These are phyloP conservation scores for Aphidius ervi DNA, from an alignment of 1,140 invertebrate genomes.

Conservation along the genomic window DNA sequence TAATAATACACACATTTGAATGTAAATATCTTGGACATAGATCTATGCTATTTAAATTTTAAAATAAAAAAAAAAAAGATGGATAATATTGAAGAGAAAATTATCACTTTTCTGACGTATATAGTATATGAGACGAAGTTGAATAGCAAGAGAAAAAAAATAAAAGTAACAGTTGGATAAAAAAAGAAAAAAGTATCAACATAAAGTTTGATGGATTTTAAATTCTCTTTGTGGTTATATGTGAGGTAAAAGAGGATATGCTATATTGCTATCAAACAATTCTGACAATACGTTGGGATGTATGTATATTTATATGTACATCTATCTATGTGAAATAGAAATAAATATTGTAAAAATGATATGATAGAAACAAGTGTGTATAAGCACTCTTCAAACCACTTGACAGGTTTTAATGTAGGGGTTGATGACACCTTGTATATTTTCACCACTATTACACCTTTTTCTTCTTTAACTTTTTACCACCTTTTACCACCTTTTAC, in stretches of 20 bases:
- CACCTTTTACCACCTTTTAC: too few species aligned
- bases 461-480: too few species aligned
- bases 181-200: too few species aligned
- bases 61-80: too few species aligned
- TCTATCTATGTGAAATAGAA: not conserved
- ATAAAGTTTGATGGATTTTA: conserved; percentile 15
- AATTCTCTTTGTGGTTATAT: conserved; percentile 29
- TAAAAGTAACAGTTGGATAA: too few species aligned
- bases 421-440: conserved; percentile 22
- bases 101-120: not conserved
- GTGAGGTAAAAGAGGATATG: not conserved
- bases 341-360: not conserved
- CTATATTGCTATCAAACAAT: not conserved
- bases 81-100: too few species aligned
- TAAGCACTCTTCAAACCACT: conserved; percentile 22
- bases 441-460: not conserved
- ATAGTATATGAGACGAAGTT: not conserved
- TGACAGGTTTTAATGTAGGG: conserved; percentile 21
- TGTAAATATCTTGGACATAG: too few species aligned
- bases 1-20: too few species aligned
- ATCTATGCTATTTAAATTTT: too few species aligned
- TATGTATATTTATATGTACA: not conserved
- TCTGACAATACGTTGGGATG: too few species aligned
- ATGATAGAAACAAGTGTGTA: conserved; percentile 13
- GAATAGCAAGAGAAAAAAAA: too few species aligned